phyloP scores from a whole-genome alignment of 2,797 vertebrate genomes.

The Semaprochilodus insignis region DNA sequence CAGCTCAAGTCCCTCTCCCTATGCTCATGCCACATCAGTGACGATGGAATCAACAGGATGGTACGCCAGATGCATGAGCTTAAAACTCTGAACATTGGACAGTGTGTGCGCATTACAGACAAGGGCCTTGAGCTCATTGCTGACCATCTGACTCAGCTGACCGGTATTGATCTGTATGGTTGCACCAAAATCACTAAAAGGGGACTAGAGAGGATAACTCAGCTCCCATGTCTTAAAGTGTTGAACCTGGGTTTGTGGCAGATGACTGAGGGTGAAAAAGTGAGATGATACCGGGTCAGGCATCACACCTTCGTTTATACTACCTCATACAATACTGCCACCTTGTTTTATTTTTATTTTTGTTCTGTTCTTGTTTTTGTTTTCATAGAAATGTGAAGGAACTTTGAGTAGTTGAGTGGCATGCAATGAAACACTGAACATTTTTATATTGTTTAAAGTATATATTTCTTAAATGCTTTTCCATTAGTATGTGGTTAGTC shows the following conservation, averaged over 20 bases:
- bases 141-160: conserved; percentile 96
- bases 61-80: conserved; percentile 98
- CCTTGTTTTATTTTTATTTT: not conserved
- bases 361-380: not conserved
- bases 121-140: conserved; percentile 98
- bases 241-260: conserved; percentile 99
- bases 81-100: conserved; percentile 96
- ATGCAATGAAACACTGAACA: conserved; percentile 37
- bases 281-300: conserved; percentile 47
- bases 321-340: conserved; percentile 53
- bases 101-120: conserved; percentile 98
- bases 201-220: conserved; percentile 96
- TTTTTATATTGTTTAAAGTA: conserved; percentile 34
- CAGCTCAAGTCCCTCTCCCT: conserved; percentile 95
- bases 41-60: conserved; percentile 97
- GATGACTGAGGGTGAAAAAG: conserved; percentile 87
- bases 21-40: conserved; percentile 97
- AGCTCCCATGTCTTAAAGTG: conserved; percentile 99
- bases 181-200: conserved; percentile 98
- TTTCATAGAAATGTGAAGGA: conserved; percentile 38
- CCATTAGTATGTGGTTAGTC: conserved; percentile 40
- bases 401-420: conserved; percentile 34
- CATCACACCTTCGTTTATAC: conserved; percentile 29
- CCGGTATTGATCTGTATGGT: conserved; percentile 97
- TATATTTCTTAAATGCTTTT: conserved; percentile 46